Evolutionary conservation across 2,113 vertebrate species (phyloP).

Genomic region (Callaeas wilsoni): DNA sequence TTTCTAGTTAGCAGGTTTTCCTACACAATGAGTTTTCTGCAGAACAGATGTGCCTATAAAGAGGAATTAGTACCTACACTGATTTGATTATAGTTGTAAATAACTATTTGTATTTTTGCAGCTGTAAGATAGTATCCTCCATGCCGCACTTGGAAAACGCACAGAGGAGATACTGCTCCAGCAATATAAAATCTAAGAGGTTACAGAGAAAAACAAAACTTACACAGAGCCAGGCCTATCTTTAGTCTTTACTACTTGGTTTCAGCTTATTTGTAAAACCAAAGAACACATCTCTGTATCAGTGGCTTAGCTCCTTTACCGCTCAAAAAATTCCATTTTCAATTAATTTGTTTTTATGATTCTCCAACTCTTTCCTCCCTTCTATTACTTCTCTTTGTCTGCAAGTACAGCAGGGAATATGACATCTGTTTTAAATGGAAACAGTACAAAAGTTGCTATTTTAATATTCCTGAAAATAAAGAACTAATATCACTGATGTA

Average conservation of each 20-base stretch:
- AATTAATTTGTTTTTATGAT: not conserved
- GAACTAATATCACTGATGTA: not conserved
- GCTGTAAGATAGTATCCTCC: not conserved
- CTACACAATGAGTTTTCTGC: not conserved
- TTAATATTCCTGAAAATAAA: slow-evolving; percentile 9
- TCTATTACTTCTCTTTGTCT: not conserved
- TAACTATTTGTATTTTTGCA: not conserved
- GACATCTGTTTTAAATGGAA: not conserved
- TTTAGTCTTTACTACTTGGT: not conserved
- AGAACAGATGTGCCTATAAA: not conserved
- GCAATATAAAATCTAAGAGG: not conserved
- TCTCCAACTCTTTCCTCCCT: not conserved
- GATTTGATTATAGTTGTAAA: not conserved
- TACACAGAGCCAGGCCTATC: not conserved
- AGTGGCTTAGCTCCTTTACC: not conserved
- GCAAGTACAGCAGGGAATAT: not conserved
- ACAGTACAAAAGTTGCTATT: not conserved
- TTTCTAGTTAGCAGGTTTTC: not conserved
- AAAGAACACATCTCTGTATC: not conserved
- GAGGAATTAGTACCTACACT: not conserved
- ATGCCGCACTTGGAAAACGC: not conserved
- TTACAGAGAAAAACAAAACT: not conserved
- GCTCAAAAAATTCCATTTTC: not conserved
- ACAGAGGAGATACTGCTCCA: not conserved
- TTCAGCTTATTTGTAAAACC: not conserved